Evolutionary conservation across 2,113 vertebrate genomes (phyloP).

Genomic region (Lophius piscatorius): DNA sequence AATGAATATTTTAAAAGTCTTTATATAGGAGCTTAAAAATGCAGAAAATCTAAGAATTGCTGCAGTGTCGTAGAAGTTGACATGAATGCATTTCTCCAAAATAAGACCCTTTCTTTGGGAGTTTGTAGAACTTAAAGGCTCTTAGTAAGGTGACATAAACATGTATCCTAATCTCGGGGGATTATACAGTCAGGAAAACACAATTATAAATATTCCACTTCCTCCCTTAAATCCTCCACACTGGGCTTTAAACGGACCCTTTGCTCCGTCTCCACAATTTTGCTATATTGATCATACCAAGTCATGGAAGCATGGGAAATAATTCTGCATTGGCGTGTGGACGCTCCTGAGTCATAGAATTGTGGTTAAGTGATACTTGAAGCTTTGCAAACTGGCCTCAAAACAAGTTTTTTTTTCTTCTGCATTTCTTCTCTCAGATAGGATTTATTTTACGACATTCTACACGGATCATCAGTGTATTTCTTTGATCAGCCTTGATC

Average conservation of each 20-base stretch:
- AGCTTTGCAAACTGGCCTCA: constrained; percentile 15
- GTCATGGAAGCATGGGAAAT: not conserved
- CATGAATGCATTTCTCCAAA: too few relatives aligned
- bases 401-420: not conserved
- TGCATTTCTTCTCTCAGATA: constrained; percentile 2
- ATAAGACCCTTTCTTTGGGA: too few relatives aligned
- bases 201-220: not conserved
- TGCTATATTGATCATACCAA: not conserved
- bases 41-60: too few relatives aligned
- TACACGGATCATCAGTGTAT: not conserved
- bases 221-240: not conserved
- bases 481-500: constrained; percentile 4
- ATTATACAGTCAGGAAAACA: too few relatives aligned
- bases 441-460: not conserved
- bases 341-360: not conserved
- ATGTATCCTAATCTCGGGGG: too few relatives aligned
- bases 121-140: too few relatives aligned
- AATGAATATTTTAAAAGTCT: too few relatives aligned
- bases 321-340: not conserved
- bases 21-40: too few relatives aligned
- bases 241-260: constrained; percentile 3
- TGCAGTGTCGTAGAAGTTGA: too few relatives aligned
- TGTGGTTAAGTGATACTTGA: constrained; percentile 27
- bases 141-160: too few relatives aligned
- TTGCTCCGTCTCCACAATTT: not conserved